Conservation (phyloP, 2,797 vertebrate genomes). For the Sparus aurata region DNA sequence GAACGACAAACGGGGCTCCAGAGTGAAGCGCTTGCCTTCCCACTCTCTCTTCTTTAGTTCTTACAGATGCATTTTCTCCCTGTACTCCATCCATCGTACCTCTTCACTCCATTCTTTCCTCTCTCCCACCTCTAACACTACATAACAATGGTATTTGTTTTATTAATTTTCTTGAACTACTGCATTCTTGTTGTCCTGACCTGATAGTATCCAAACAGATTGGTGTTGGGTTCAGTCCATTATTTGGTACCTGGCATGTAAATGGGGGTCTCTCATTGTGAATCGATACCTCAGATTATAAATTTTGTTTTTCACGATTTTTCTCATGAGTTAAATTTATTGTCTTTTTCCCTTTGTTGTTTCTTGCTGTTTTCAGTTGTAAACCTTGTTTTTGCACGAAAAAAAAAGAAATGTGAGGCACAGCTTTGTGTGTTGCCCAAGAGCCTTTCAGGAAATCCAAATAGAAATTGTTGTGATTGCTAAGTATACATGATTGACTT, state of each 20-base stretch:
- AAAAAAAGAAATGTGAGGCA: conserved; percentile 1
- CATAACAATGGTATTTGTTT: conserved; percentile 29
- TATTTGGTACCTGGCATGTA: conserved; percentile 46
- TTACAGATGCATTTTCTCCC: conserved; percentile 5
- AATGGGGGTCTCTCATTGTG: conserved; percentile 21
- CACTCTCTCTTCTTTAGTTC: conserved; percentile 19
- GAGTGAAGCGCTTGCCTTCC: conserved; percentile 75
- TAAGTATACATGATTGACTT: conserved; percentile 41
- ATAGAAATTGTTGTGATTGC: conserved; percentile 51
- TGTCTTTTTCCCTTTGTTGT: conserved; percentile 10
- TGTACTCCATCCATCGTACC: conserved; percentile 39
- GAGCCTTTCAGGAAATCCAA: conserved; percentile 60
- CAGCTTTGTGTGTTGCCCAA: conserved; percentile 16
- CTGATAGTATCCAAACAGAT: conserved; percentile 20
- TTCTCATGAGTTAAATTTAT: conserved; percentile 38
- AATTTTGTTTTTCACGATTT: conserved; percentile 35
- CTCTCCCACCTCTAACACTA: conserved; percentile 15
- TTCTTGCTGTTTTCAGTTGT: conserved; percentile 27
- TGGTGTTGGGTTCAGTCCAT: conserved; percentile 33
- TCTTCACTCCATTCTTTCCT: conserved; percentile 10
- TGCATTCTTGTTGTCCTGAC: conserved; percentile 36
- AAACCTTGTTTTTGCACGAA: conserved; percentile 11
- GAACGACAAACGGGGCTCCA: conserved; percentile 81
- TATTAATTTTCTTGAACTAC: conserved; percentile 53
- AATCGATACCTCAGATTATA: conserved; percentile 5